A percentile compares a stretch with the other conserved stretches of the same genome.
Conservation (phyloP, 2,113 vertebrate species). For the Dipodomys stephensi region DNA sequence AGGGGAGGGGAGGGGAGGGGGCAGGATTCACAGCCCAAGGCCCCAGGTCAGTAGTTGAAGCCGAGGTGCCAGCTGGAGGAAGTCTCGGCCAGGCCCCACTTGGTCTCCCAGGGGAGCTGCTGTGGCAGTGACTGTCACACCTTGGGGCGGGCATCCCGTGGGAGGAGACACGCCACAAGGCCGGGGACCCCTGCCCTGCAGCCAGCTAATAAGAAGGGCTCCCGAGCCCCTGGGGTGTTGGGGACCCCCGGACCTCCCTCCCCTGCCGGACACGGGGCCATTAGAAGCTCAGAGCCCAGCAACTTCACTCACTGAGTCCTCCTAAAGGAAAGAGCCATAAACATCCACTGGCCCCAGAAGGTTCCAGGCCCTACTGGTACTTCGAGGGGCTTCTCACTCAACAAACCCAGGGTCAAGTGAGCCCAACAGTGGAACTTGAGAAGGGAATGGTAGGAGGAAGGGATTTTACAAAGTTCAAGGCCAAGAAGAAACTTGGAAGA, state of each 20-base stretch:
- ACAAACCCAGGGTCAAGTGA: conserved; percentile 73
- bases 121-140: background rate
- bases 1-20: too few species aligned
- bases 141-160: background rate
- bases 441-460: background rate
- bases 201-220: background rate
- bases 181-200: background rate
- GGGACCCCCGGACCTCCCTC: conserved; percentile 45
- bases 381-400: conserved; percentile 73
- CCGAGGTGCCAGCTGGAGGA: background rate
- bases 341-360: conserved; percentile 87
- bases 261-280: conserved; percentile 82
- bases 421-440: conserved; percentile 80
- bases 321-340: conserved; percentile 93
- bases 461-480: conserved; percentile 74
- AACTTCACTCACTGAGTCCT: conserved; percentile 94
- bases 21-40: too few species aligned
- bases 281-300: conserved; percentile 87
- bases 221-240: background rate
- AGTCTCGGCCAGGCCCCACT: too few species aligned
- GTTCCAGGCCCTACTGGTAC: conserved; percentile 81
- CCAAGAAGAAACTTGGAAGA: conserved; percentile 61
- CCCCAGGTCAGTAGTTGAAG: too few species aligned
- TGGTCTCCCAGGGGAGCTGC: background rate
- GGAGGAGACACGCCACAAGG: background rate